Evolutionary conservation across 2,888 invertebrate genomes (phyloP).

Genomic region (Rhingia rostrata): DNA sequence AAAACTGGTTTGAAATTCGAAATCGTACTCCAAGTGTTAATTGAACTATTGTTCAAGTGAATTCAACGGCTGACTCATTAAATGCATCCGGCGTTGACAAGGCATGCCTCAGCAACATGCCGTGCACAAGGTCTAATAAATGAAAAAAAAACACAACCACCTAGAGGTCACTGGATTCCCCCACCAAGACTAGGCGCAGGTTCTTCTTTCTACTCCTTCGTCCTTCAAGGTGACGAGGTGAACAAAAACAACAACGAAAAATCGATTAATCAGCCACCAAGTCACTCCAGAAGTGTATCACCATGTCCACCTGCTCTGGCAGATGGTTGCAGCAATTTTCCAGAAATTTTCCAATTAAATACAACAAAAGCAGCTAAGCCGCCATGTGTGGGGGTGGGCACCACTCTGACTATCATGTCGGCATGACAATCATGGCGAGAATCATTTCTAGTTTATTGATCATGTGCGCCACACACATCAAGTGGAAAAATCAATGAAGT

Average conservation of each 20-base stretch:
- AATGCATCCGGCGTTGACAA: too few species aligned
- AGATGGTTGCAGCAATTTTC: background rate
- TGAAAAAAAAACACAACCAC: too few species aligned
- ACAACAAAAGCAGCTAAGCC: background rate
- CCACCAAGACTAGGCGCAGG: too few species aligned
- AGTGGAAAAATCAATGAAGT: constrained; percentile 69
- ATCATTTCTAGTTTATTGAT: constrained; percentile 60
- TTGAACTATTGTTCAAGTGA: too few species aligned
- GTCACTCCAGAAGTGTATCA: background rate
- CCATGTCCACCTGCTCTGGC: background rate
- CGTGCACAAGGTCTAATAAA: too few species aligned
- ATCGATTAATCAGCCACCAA: background rate
- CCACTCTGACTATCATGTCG: background rate
- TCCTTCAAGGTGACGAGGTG: background rate
- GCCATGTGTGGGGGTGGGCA: background rate
- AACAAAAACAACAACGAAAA: background rate
- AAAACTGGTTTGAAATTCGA: too few species aligned
- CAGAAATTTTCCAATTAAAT: background rate
- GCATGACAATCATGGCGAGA: constrained; percentile 6
- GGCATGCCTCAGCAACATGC: too few species aligned
- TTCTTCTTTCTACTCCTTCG: too few species aligned
- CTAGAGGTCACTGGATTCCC: too few species aligned
- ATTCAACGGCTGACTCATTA: too few species aligned
- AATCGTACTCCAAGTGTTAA: too few species aligned
- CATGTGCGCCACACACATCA: constrained; percentile 57